phyloP scores from a whole-genome alignment of 2,797 vertebrate genomes.

The Arctocebus calabarensis region DNA sequence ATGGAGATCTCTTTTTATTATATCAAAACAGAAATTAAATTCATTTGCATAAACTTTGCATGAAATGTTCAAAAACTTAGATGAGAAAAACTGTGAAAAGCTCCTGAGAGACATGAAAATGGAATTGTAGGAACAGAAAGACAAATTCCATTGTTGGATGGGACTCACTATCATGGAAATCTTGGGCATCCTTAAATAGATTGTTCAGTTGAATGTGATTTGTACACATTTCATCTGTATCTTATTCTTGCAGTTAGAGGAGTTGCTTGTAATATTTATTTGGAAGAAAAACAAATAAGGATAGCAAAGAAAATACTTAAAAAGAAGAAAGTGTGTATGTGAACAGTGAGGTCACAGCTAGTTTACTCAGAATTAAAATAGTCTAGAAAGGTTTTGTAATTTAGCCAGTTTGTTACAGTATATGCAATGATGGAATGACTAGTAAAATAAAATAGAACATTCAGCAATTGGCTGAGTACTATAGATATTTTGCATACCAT shows the following conservation, averaged over 20 bases:
- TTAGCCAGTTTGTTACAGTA: background rate
- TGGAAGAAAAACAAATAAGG: background rate
- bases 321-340: background rate
- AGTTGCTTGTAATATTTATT: background rate
- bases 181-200: background rate
- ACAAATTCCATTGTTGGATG: background rate
- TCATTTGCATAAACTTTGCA: background rate
- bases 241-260: background rate
- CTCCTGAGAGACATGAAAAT: background rate
- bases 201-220: background rate
- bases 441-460: conserved; percentile 13
- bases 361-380: background rate
- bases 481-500: background rate
- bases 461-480: background rate
- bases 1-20: background rate
- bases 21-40: conserved; percentile 7
- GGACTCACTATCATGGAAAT: background rate
- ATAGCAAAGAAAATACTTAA: background rate
- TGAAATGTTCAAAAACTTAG: background rate
- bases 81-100: background rate
- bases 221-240: background rate
- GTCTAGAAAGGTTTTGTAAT: background rate
- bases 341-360: background rate
- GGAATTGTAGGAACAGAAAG: background rate
- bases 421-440: background rate